phyloP scores from a whole-genome alignment of 2,888 invertebrate species.

The Ommatoiulus sabulosus region DNA sequence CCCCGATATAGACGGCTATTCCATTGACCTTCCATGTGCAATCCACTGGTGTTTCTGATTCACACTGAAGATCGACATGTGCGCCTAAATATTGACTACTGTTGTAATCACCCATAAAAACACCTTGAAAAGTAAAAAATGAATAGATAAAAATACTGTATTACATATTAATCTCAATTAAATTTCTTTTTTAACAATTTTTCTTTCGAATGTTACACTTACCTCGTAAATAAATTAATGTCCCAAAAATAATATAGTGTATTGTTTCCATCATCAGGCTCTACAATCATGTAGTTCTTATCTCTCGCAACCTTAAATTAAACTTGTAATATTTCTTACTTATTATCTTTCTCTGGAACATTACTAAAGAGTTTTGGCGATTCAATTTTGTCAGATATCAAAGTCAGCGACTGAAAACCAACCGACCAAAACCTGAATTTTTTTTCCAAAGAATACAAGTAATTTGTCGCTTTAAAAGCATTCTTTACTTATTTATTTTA shows the following conservation, averaged over 20 bases:
- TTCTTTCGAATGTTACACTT: not conserved
- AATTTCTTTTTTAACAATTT: not conserved
- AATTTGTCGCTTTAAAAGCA: no score
- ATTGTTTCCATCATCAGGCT: not conserved
- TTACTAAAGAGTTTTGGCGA: no score
- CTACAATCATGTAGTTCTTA: not conserved
- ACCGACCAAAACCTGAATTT: no score
- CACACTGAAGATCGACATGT: not conserved
- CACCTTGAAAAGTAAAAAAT: not conserved
- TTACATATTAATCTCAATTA: not conserved
- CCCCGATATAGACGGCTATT: not conserved
- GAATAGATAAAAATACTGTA: not conserved
- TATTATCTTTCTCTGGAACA: no score
- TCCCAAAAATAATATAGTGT: not conserved
- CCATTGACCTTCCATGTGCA: not conserved
- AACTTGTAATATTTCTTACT: not conserved
- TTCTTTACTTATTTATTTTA: no score
- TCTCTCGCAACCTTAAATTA: not conserved
- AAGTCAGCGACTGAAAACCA: no score
- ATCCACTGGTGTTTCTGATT: conserved; percentile 23
- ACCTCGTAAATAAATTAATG: not conserved
- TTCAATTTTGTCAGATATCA: no score
- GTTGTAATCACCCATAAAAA: not conserved
- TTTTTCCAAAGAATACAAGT: no score
- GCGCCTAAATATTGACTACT: conserved; percentile 30